Percentiles rank a stretch among this genome's conserved stretches.
Evolutionary conservation across 2,113 vertebrate genomes (phyloP).

Genomic region (Callocephalon fimbriatum): DNA sequence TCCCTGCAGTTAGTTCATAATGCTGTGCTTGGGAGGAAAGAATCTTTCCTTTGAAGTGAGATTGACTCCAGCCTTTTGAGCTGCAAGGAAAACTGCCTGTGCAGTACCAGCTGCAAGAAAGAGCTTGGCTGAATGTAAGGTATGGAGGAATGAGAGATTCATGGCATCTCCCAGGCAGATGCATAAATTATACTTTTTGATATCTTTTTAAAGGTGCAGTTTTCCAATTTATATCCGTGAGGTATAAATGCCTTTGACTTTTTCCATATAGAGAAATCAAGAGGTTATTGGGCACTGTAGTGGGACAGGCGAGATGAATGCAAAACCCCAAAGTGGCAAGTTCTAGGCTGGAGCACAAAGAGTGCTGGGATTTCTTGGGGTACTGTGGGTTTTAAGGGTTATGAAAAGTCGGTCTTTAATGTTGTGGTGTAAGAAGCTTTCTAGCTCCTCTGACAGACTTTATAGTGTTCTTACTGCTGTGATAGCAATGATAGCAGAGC

Average conservation of each 20-base stretch:
- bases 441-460: not conserved
- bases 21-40: not conserved
- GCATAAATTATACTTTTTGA: not conserved
- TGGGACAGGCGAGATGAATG: fast-evolving
- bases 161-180: not conserved
- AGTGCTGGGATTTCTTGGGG: not conserved
- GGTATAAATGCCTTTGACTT: not conserved
- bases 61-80: not conserved
- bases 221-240: not conserved
- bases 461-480: not conserved
- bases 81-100: not conserved
- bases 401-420: not conserved
- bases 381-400: not conserved
- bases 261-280: not conserved
- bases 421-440: not conserved
- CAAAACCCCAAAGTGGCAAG: not conserved
- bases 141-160: not conserved
- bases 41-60: not conserved
- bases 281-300: not conserved
- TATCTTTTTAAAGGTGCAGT: not conserved
- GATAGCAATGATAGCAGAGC: not conserved
- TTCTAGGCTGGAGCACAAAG: not conserved
- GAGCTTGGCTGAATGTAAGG: not conserved
- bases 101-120: not conserved
- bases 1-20: not conserved